These are phyloP conservation scores for Alentia gelatinosa DNA, from an alignment of 2,888 invertebrate genomes.

Conservation along the genomic window DNA sequence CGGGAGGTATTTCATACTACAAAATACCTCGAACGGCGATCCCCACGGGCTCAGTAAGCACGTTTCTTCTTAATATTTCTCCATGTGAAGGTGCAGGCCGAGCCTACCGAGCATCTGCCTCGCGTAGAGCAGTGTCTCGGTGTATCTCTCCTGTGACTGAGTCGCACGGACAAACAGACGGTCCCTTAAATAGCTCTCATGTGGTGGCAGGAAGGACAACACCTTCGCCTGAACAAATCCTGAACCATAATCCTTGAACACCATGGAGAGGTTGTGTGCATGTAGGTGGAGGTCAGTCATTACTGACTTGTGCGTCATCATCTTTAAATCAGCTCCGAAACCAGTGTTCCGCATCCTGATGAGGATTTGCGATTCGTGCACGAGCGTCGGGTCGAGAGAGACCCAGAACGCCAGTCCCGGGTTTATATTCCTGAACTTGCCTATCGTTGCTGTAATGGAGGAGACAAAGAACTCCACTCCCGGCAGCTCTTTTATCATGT, in stretches of 20 bases:
- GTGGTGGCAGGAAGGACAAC: background rate
- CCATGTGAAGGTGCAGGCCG: background rate
- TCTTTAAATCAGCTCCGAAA: constrained; percentile 15
- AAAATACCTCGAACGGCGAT: no score
- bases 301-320: background rate
- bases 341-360: constrained; percentile 7
- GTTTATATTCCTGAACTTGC: background rate
- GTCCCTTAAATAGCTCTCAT: background rate
- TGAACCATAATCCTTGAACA: background rate
- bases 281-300: background rate
- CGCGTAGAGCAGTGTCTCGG: background rate
- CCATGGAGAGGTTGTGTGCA: background rate
- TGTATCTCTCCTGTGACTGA: background rate
- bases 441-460: background rate
- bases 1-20: no score
- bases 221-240: background rate
- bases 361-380: background rate
- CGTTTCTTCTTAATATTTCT: background rate
- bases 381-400: background rate
- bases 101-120: background rate
- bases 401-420: constrained; percentile 34
- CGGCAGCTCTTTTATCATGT: background rate
- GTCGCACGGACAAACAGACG: background rate
- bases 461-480: constrained; percentile 28
- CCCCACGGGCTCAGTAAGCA: no score